Evolutionary conservation across 2,888 invertebrate genomes (phyloP).

Genomic region (Galerucella pusilla): DNA sequence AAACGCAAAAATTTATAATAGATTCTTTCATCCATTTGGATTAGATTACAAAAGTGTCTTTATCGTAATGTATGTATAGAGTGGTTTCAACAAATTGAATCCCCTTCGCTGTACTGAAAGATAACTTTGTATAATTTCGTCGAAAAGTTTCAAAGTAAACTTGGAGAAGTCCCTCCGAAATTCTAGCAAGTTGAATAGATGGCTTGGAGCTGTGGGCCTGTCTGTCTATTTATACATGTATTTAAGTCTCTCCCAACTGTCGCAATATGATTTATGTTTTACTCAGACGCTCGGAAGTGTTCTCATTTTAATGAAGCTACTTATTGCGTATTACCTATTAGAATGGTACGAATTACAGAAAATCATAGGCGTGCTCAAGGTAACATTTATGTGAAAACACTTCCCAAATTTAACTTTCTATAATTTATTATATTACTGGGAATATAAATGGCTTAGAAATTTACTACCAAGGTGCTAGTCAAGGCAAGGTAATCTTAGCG

Average conservation of each 20-base stretch:
- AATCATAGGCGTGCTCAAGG: neutral
- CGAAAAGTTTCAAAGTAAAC: conserved; percentile 16
- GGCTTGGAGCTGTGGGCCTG: conserved; percentile 19
- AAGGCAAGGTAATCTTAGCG: too few relatives aligned
- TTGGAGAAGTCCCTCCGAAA: neutral
- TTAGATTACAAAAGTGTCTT: too few relatives aligned
- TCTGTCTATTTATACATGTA: conserved; percentile 20
- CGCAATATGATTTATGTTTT: conserved; percentile 29
- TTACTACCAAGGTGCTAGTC: too few relatives aligned
- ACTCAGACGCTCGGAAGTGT: conserved; percentile 20
- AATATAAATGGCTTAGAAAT: too few relatives aligned
- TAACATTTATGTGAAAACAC: neutral
- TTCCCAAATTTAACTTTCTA: too few relatives aligned
- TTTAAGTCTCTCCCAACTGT: conserved; percentile 20
- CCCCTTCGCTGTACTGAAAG: neutral
- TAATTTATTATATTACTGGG: too few relatives aligned
- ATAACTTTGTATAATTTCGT: conserved; percentile 12
- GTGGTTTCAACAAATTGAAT: neutral
- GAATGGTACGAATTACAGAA: neutral
- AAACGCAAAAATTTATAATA: too few relatives aligned
- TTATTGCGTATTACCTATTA: conserved; percentile 27
- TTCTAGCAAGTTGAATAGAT: conserved; percentile 13
- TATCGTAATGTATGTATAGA: conserved; percentile 1
- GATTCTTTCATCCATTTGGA: too few relatives aligned
- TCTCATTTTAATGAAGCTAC: conserved; percentile 21